Conservation (phyloP, 2,888 invertebrate genomes). For the Helobdella robusta region DNA sequence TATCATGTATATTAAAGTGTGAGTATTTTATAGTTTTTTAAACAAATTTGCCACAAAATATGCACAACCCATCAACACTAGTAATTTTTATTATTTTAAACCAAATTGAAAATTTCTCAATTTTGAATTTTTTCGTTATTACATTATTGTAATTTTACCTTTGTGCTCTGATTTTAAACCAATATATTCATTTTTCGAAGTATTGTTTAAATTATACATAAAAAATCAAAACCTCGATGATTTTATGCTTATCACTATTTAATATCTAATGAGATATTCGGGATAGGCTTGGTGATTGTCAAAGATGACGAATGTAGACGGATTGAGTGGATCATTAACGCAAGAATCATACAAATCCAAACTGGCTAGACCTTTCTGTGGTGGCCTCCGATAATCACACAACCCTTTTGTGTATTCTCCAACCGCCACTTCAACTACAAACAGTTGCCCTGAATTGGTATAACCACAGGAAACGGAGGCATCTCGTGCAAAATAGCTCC, state of each 20-base stretch:
- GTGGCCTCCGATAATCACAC: conserved; percentile 33
- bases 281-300: conserved; percentile 39
- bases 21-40: too few species aligned
- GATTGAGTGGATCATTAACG: conserved; percentile 36
- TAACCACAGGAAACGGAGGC: conserved; percentile 33
- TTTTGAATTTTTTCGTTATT: too few species aligned
- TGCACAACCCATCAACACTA: too few species aligned
- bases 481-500: conserved; percentile 40
- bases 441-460: conserved; percentile 33
- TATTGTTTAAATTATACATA: too few species aligned
- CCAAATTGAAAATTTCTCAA: too few species aligned
- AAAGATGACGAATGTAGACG: conserved; percentile 38
- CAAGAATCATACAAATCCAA: conserved; percentile 41
- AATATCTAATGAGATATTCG: conserved; percentile 37
- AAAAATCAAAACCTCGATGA: too few species aligned
- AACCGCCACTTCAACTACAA: conserved; percentile 38
- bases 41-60: too few species aligned
- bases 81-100: too few species aligned
- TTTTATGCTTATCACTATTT: not conserved
- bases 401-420: conserved; percentile 37
- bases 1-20: too few species aligned
- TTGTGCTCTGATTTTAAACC: too few species aligned
- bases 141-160: too few species aligned
- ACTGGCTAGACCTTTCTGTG: conserved; percentile 37
- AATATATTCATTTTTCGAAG: too few species aligned